Evolutionary conservation across 2,888 invertebrate genomes (phyloP).

Genomic region (Hyposoter dolosus): DNA sequence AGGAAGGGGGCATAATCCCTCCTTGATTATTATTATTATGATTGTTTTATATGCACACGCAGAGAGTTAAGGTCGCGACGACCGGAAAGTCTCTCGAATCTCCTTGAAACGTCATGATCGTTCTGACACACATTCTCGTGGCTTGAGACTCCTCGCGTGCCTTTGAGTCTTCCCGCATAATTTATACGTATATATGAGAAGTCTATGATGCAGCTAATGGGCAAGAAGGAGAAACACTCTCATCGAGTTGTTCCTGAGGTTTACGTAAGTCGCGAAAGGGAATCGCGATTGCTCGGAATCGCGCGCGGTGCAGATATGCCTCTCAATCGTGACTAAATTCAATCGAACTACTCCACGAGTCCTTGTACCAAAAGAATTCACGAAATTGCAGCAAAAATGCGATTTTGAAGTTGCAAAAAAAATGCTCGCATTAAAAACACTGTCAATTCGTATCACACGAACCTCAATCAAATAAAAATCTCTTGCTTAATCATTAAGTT

Average conservation of each 20-base stretch:
- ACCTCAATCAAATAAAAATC: too few species aligned
- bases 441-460: too few species aligned
- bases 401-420: background rate
- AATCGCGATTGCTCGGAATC: constrained; percentile 51
- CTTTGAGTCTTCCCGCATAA: constrained; percentile 43
- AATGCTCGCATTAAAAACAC: background rate
- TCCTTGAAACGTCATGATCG: constrained; percentile 77
- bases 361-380: constrained; percentile 20
- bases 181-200: constrained; percentile 18
- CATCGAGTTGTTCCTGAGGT: constrained; percentile 30
- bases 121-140: constrained; percentile 75
- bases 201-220: constrained; percentile 63
- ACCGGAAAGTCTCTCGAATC: constrained; percentile 73
- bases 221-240: constrained; percentile 54
- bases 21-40: constrained; percentile 31
- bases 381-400: background rate
- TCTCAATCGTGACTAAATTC: constrained; percentile 39
- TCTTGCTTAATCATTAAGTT: too few species aligned
- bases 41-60: constrained; percentile 21
- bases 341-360: constrained; percentile 25
- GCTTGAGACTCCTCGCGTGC: constrained; percentile 57
- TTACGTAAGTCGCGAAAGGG: constrained; percentile 68
- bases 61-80: constrained; percentile 65
- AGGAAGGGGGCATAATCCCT: constrained; percentile 22
- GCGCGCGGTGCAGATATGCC: constrained; percentile 31